A percentile compares a stretch with the other conserved stretches of the same genome.
Conservation (phyloP, 2,797 vertebrate genomes). For the Taenioides sp. region DNA sequence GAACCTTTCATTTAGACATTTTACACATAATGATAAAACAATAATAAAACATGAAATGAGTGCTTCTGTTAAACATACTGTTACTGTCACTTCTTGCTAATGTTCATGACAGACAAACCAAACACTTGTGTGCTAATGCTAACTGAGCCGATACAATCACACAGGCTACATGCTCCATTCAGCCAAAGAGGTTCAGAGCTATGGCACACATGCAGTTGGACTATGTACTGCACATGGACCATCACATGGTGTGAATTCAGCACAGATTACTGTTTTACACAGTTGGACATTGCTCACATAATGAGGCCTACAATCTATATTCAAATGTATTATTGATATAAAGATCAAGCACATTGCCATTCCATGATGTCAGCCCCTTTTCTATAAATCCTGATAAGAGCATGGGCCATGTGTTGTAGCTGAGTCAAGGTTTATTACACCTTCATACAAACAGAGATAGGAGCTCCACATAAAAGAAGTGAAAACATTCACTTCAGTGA, state of each 20-base stretch:
- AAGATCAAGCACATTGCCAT: constrained; percentile 9
- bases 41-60: no score
- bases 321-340: background rate
- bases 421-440: constrained; percentile 40
- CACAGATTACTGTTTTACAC: background rate
- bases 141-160: no score
- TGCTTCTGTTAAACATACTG: no score
- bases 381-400: constrained; percentile 12
- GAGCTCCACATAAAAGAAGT: constrained; percentile 7
- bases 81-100: no score
- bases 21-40: no score
- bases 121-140: no score
- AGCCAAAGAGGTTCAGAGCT: background rate
- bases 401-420: constrained; percentile 24
- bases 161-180: background rate
- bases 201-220: background rate
- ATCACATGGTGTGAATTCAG: background rate
- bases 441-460: constrained; percentile 27
- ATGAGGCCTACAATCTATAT: background rate
- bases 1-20: no score
- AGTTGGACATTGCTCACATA: background rate
- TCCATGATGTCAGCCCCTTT: constrained; percentile 15
- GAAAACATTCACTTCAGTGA: constrained; percentile 14
- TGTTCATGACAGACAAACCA: no score
- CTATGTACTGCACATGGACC: no score